phyloP scores from a whole-genome alignment of 2,797 vertebrate species.

The Xiphophorus birchmanni region DNA sequence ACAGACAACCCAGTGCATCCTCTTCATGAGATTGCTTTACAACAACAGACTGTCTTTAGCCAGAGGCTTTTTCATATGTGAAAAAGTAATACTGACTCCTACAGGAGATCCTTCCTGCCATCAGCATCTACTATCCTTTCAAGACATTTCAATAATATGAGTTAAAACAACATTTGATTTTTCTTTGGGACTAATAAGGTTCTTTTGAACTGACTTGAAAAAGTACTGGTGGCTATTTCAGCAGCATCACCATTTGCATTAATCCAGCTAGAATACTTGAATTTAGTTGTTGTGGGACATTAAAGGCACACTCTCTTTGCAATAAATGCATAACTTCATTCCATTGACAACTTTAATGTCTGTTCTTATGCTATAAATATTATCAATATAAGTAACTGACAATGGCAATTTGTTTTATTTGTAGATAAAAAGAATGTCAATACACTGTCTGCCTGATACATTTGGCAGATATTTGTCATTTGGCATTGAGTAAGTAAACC shows the following conservation, averaged over 20 bases:
- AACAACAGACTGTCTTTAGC: not conserved
- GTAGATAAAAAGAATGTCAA: not conserved
- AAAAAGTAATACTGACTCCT: not conserved
- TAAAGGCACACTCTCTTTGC: not conserved
- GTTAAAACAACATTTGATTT: not conserved
- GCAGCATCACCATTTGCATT: not conserved
- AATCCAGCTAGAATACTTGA: not conserved
- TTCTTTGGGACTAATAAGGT: not conserved
- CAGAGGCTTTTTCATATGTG: not conserved
- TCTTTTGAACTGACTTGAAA: not conserved
- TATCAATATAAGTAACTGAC: not conserved
- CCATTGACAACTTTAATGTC: not conserved
- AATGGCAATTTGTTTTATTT: not conserved
- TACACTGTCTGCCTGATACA: not conserved
- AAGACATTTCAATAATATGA: not conserved
- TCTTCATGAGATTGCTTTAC: not conserved
- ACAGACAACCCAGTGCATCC: not conserved
- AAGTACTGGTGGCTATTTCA: not conserved
- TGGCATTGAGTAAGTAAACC: not conserved
- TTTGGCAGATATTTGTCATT: not conserved
- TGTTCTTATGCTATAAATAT: not conserved
- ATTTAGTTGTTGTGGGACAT: not conserved
- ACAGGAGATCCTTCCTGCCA: not conserved
- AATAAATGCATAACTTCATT: not conserved
- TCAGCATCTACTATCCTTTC: not conserved